These are phyloP conservation scores for Merops nubicus DNA, from an alignment of 2,113 vertebrate genomes.

Conservation along the genomic window DNA sequence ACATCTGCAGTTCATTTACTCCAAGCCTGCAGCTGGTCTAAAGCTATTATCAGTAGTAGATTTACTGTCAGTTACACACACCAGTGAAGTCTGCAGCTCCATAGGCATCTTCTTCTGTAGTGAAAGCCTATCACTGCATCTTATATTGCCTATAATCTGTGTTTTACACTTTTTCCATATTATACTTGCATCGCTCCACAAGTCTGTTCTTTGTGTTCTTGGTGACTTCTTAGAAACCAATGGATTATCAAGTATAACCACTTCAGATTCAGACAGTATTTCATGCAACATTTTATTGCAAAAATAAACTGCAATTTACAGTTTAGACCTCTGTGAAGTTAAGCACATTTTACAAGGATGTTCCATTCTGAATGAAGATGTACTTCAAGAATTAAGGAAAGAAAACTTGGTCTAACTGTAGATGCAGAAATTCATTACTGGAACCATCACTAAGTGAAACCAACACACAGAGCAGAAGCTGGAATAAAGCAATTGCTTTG, in stretches of 20 bases:
- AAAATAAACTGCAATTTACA: constrained; percentile 53
- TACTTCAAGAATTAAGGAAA: not conserved
- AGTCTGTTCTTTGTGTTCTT: not conserved
- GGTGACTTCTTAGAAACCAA: not conserved
- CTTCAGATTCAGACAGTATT: not conserved
- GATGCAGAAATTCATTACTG: not conserved
- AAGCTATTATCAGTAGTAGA: not conserved
- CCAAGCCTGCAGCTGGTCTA: not conserved
- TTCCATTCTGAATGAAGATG: not conserved
- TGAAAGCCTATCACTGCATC: too few relatives aligned
- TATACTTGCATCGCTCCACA: not conserved
- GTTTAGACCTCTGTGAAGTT: not conserved
- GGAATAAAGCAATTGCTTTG: constrained; percentile 25
- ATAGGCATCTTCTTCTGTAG: not conserved
- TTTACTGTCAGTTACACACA: fast-evolving
- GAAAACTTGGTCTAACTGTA: not conserved
- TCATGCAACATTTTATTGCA: constrained; percentile 65
- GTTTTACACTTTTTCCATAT: not conserved
- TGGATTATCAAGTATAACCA: not conserved
- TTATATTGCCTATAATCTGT: too few relatives aligned
- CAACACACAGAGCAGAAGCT: constrained; percentile 17
- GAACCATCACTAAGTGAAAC: constrained; percentile 3
- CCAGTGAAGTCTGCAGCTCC: not conserved
- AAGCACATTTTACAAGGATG: not conserved
- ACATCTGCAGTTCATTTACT: not conserved